Percentiles rank a stretch among this genome's conserved stretches.
These are phyloP conservation scores for Rhogogaster chlorosoma DNA, from an alignment of 2,888 invertebrate species.

Conservation along the genomic window DNA sequence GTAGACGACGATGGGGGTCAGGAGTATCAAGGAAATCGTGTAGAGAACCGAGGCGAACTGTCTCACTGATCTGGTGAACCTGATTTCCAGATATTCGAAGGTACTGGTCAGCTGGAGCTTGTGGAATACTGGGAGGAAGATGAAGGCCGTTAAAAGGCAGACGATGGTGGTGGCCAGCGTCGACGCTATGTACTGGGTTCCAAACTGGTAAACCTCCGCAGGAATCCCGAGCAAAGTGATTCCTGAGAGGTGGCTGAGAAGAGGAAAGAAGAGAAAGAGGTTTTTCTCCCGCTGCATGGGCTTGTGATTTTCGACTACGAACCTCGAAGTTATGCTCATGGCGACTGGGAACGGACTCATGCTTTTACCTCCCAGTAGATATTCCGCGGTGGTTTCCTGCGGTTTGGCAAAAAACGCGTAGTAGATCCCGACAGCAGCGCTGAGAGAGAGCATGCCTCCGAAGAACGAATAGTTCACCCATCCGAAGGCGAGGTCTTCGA, in stretches of 20 bases:
- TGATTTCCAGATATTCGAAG: constrained; percentile 84
- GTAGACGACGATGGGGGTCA: constrained; percentile 85
- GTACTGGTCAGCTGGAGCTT: constrained; percentile 85
- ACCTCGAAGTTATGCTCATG: constrained; percentile 88
- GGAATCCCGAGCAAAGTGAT: constrained; percentile 87
- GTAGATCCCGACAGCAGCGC: constrained; percentile 81
- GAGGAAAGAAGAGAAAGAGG: not conserved
- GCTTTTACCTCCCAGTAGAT: constrained; percentile 86
- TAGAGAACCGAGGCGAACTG: constrained; percentile 82
- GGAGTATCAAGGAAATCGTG: constrained; percentile 81
- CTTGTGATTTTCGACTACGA: not conserved
- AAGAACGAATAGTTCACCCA: constrained; percentile 82
- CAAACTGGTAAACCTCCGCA: constrained; percentile 87
- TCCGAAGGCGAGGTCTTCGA: constrained; percentile 73
- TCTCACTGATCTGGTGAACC: constrained; percentile 82
- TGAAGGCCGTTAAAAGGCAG: constrained; percentile 70
- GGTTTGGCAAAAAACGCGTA: constrained; percentile 81
- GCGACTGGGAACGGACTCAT: constrained; percentile 88
- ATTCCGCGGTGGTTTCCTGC: constrained; percentile 84
- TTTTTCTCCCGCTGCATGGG: too few species aligned
- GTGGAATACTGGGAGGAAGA: constrained; percentile 85
- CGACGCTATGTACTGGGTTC: constrained; percentile 82
- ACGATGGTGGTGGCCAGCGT: constrained; percentile 75
- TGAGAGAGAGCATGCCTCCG: constrained; percentile 78
- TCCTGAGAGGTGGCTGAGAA: constrained; percentile 85